Base-by-base conservation (phyloP, 2,113 vertebrate species). In the Hyla sarda region DNA sequence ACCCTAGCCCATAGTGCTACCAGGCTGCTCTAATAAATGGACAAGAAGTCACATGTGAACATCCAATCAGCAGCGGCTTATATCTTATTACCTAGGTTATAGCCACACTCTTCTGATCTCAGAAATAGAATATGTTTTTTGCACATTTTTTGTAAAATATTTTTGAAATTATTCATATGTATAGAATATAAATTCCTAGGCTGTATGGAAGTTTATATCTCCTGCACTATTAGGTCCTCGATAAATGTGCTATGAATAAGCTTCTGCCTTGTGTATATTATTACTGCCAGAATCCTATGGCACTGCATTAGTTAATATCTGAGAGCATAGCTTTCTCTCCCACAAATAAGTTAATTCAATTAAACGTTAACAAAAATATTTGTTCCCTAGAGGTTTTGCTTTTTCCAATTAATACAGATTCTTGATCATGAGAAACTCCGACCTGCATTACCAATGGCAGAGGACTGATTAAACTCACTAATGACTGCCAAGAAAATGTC, bases 401-500 rank as follows among this genome's bases (percentile, higher is more conserved):
- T 58, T 86, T 80, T 86, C 77, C 48, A 72, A 86, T 86, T 86
- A 86, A 86, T 86, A 86, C 84, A 80, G 47, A 80, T 72, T 78
- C 50, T 67, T 73, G 76, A 86, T 86, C 84, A 72, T 86, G 84
- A 86, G 84, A 86, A 86, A 71, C 72, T 56, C 65, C 47, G 76
- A 80, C 84, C 76, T 86, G 76, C 62, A 80, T 86, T 34, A 73
- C 62, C 75, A 72, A 79, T 86, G 32, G 19, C 62, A 80, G 56
- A 32, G 1, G 50, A 80, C 76, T 86, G 76, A 86, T 86, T 86
- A 86, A 71, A 80, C n/a, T 79, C 9, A 16, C 75, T 41, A 79
- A 72, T 65, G 50, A 41, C 62, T 86, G 84, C 84, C 84, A 86
- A 86, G 84, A 86, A 86, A 86, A 86, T 86, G 84, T 86, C 84